These are phyloP conservation scores for Shinisaurus crocodilurus DNA, from an alignment of 2,113 vertebrate genomes.

Conservation along the genomic window DNA sequence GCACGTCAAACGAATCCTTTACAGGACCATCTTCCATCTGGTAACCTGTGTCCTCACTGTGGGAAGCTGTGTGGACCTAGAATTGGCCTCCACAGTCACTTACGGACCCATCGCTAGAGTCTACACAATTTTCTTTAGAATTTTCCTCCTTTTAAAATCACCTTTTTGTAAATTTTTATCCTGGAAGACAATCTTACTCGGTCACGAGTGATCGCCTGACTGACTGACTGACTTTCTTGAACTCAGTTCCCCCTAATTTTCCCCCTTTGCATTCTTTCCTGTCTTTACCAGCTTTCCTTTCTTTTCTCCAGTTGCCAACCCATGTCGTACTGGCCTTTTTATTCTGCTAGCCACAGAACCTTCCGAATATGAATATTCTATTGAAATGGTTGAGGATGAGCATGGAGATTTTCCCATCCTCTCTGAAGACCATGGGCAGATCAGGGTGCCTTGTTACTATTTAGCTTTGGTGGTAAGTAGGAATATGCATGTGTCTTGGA, in stretches of 20 bases:
- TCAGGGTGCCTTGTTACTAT: neutral
- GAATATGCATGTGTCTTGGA: neutral
- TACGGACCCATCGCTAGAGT: too few relatives aligned
- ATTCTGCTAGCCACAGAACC: constrained; percentile 57
- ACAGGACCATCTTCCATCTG: too few relatives aligned
- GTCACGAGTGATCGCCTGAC: too few relatives aligned
- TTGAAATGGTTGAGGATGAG: constrained; percentile 56
- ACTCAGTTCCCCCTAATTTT: constrained; percentile 14
- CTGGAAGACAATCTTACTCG: too few relatives aligned
- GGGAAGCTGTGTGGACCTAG: too few relatives aligned
- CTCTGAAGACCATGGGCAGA: constrained; percentile 37
- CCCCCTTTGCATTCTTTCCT: constrained; percentile 36
- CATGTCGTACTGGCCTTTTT: constrained; percentile 49
- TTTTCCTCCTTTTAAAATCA: too few relatives aligned
- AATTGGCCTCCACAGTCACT: too few relatives aligned
- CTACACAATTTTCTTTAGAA: too few relatives aligned
- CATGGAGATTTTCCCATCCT: constrained; percentile 46
- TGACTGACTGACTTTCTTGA: too few relatives aligned
- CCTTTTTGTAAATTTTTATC: too few relatives aligned
- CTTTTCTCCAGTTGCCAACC: constrained; percentile 38
- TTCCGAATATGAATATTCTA: constrained; percentile 28
- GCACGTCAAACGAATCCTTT: too few relatives aligned
- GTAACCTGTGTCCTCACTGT: too few relatives aligned
- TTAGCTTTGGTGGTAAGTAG: constrained; percentile 4
- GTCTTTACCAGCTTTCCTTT: constrained; percentile 56